A percentile compares a stretch with the other conserved stretches of the same genome.
These are phyloP conservation scores for Sylvietta virens DNA, from an alignment of 2,113 vertebrate species.

Conservation along the genomic window DNA sequence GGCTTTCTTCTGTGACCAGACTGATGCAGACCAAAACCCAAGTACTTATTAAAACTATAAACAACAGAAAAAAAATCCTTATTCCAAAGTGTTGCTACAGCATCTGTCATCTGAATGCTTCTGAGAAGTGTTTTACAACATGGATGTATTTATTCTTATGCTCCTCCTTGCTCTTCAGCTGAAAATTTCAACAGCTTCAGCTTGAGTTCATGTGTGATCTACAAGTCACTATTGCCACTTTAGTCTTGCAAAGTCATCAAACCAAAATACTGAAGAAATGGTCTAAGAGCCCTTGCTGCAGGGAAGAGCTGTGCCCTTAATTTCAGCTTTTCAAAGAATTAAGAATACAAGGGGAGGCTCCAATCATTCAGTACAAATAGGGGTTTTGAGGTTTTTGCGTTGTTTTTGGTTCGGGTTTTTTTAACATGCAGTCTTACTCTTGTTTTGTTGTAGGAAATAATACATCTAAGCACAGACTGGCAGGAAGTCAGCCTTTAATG, in stretches of 20 bases:
- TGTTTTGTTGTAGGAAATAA: constrained; percentile 31
- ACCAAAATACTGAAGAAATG: background rate
- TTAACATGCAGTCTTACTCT: background rate
- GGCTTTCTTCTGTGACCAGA: background rate
- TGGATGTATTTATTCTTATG: background rate
- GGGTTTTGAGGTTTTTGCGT: fast-evolving
- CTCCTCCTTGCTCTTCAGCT: background rate
- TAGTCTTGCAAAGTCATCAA: background rate
- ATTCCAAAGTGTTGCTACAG: background rate
- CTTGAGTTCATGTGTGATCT: background rate
- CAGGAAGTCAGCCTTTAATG: constrained; percentile 29
- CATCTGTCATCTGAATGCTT: background rate
- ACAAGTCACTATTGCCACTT: background rate
- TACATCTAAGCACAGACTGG: constrained; percentile 15
- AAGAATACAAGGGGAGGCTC: background rate
- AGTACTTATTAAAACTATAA: background rate
- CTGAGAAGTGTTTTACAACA: background rate
- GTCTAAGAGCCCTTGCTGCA: background rate
- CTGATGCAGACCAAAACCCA: background rate
- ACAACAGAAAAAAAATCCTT: background rate
- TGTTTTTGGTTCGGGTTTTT: too few relatives aligned
- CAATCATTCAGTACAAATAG: background rate
- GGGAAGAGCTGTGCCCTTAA: background rate
- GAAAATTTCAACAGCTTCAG: background rate
- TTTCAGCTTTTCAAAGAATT: background rate